phyloP scores from a whole-genome alignment of 2,113 vertebrate species.

The Thunnus maccoyii region DNA sequence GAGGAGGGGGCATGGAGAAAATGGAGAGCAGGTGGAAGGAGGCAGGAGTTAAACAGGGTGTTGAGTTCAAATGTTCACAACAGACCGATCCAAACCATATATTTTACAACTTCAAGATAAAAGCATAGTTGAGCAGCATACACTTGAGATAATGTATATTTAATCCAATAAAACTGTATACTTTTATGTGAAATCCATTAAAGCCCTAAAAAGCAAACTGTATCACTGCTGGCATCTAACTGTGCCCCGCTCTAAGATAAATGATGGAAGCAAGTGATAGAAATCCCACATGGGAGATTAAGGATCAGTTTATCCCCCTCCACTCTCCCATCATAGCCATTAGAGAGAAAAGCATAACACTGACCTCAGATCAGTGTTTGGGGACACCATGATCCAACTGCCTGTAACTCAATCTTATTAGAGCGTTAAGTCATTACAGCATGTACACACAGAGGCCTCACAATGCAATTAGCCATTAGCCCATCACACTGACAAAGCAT shows the following conservation, averaged over 20 bases:
- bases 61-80: slow-evolving; percentile 37
- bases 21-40: slow-evolving; percentile 14
- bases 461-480: slow-evolving; percentile 84
- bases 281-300: slow-evolving; percentile 46
- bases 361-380: slow-evolving; percentile 75
- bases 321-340: slow-evolving; percentile 57
- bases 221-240: slow-evolving; percentile 43
- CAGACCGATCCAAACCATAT: slow-evolving; percentile 29
- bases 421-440: slow-evolving; percentile 83
- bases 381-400: slow-evolving; percentile 71
- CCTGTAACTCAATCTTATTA: slow-evolving; percentile 83
- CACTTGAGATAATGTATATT: slow-evolving; percentile 20
- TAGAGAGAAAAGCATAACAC: slow-evolving; percentile 62
- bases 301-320: slow-evolving; percentile 59
- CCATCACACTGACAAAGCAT: slow-evolving; percentile 82
- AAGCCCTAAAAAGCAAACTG: slow-evolving; percentile 21
- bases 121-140: slow-evolving; percentile 38
- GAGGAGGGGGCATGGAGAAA: background rate
- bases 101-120: slow-evolving; percentile 35
- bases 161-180: slow-evolving; percentile 51
- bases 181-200: slow-evolving; percentile 32
- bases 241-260: slow-evolving; percentile 29
- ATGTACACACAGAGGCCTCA: slow-evolving; percentile 79
- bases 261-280: slow-evolving; percentile 37
- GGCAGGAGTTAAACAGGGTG: slow-evolving; percentile 20